Evolutionary conservation across 2,797 vertebrate genomes (phyloP), one percentile per base, ranked within the genome.

Genomic region (Tadarida brasiliensis): DNA sequence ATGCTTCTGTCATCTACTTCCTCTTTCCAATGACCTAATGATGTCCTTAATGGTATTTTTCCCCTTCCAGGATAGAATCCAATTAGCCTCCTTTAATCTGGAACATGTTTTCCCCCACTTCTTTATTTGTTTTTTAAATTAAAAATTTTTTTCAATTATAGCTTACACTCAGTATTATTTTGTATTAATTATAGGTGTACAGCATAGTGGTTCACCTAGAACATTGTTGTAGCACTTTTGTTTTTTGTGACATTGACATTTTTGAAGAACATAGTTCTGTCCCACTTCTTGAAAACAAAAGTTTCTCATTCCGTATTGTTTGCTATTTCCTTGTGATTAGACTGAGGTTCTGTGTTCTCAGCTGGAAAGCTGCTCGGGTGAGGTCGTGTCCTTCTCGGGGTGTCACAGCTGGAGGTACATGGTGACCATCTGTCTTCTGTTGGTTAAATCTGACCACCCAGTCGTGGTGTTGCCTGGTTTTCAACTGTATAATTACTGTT

Each of bases 51-150:
- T n/a, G 68, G 49, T 22, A 9, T 65, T 81, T 81, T 57, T 30
- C 7, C 16, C 33, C 7, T n/a, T 70, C 11, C 4, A 56, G n/a
- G 17, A 24, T n/a, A 51, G 54, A 84, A 19, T 81, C 44, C 35
- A 51, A 20, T 78, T 86, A 93, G 28, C 19, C 5, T 88, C n/a
- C 49, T 81, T 93, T 74, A 39, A 87, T 90, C 47, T 61, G 70
- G 33, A 87, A 76, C 16, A n/a, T 80, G 87, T 87, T 47, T 11
- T 16, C n/a, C n/a, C 76, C 12, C 54, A 51, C 5, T 54, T 54
- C 14, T 11, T 51, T 51, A 78, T 78, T 78, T 56, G 35, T 68
- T 54, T 65, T 68, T 68, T n/a, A 11, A 54, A 78, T 57, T 78
- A 35, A 78, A 78, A 33, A 56, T 15, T 78, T 33, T 33, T 78